Base-by-base conservation (phyloP, 2,797 vertebrate species). In the Parauchenoglanis punctatus region DNA sequence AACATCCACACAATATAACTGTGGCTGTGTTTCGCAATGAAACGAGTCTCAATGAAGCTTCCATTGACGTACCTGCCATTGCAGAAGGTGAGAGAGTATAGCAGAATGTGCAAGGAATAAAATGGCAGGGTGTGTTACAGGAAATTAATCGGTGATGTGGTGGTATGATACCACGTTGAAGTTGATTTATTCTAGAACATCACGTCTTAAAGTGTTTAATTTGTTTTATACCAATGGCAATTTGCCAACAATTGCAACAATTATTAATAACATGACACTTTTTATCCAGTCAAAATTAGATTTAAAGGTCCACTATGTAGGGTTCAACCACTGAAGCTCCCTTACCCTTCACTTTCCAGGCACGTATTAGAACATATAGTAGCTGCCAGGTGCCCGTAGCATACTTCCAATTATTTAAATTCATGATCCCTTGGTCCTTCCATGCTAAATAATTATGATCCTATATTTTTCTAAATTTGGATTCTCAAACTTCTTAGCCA, bases 21-120 rank as follows among this genome's bases (percentile, higher is more conserved):
- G 40, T 89, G 52, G 67, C 65, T 67, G 58, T 49, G n/a, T 59
- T 86, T 52, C 52, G 7, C 12, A 84, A 88, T 25, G 68, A 68
- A 25, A n/a, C 0, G 1, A 72, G 28, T 15, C 86, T 88, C 68
- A 70, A 25, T 40, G 17, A 81, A 46, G 76, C 59, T 44, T 84
- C 35, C 68, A 67, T 89, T n/a, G 67, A 84, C 23, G 83, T 89
- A 18, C 86, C 89, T 20, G 67, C 18, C 49, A 67, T 10, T 31
- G 84, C 31, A 67, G 18, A 75, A 81, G 80, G 86, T 89, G 83
- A 88, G 61, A 18, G 0, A 15, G n/a, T 49, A 72, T 31, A 23
- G 3, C 0, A 5, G 20, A 49, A 68, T 63, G n/a, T 84, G 13
- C 23, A n/a, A 7, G 23, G 23, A 82, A 46, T 65, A 65, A 65